phyloP scores from a whole-genome alignment of 2,113 vertebrate genomes.

The Meleagris gallopavo region DNA sequence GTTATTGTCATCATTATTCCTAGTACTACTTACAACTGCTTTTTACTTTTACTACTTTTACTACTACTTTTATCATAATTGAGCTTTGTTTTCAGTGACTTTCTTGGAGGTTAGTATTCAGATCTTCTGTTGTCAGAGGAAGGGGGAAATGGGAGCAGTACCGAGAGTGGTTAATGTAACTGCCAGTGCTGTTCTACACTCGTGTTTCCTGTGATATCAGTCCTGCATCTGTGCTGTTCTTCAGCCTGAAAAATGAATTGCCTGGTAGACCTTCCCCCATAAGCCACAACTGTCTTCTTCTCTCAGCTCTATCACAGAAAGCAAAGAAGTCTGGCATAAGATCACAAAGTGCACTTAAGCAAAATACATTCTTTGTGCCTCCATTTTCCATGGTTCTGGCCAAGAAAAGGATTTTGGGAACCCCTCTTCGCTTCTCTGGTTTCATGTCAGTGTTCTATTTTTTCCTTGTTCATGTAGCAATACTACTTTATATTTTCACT shows the following conservation, averaged over 20 bases:
- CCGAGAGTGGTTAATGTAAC: background rate
- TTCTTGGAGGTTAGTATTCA: background rate
- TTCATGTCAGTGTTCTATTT: conserved; percentile 9
- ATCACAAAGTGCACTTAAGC: conserved; percentile 46
- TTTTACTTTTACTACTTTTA: background rate
- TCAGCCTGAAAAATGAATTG: conserved; percentile 38
- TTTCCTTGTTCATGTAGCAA: background rate
- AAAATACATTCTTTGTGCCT: conserved; percentile 54
- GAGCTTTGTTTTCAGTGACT: background rate
- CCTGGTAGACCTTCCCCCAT: conserved; percentile 12
- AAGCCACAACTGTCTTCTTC: conserved; percentile 18
- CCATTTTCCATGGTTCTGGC: conserved; percentile 53
- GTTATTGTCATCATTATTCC: background rate
- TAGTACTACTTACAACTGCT: background rate
- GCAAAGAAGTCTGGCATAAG: conserved; percentile 49
- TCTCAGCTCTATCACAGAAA: conserved; percentile 1
- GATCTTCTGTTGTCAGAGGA: background rate
- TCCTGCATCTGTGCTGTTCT: background rate
- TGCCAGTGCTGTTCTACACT: background rate
- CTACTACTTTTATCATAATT: background rate
- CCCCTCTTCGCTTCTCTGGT: background rate
- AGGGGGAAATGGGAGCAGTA: conserved; percentile 3
- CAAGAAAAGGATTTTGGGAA: conserved; percentile 37
- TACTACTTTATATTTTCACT: conserved; percentile 25
- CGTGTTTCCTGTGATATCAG: conserved; percentile 3